Conservation (phyloP, 2,113 vertebrate species). For the Hippoglossus stenolepis region DNA sequence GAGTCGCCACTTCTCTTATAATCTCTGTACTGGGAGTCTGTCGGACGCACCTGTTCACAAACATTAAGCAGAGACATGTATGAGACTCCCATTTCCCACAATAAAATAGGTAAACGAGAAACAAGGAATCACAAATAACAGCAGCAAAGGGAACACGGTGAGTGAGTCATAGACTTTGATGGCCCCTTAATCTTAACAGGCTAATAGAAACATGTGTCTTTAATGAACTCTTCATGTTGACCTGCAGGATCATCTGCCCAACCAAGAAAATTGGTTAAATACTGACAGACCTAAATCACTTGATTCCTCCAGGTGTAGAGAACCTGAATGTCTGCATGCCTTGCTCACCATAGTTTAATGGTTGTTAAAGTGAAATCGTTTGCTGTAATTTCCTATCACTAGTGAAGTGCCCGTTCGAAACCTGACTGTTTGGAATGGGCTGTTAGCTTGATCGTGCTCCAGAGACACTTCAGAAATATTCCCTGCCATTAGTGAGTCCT, state of each 20-base stretch:
- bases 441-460: too few species aligned
- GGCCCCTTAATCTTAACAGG: constrained; percentile 8
- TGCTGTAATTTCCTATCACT: too few species aligned
- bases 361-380: background rate
- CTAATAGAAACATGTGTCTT: constrained; percentile 7
- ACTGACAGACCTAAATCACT: background rate
- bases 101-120: constrained; percentile 34
- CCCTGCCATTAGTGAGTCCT: too few species aligned
- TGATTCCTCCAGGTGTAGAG: background rate
- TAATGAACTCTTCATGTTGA: background rate
- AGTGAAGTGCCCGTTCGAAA: too few species aligned
- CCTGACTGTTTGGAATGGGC: too few species aligned
- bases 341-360: background rate
- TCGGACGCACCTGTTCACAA: constrained; percentile 84
- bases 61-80: constrained; percentile 27
- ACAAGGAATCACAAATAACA: constrained; percentile 6
- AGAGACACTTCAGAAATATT: too few species aligned
- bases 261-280: background rate
- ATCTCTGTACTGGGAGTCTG: constrained; percentile 88
- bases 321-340: background rate
- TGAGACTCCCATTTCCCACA: constrained; percentile 23
- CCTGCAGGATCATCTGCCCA: background rate
- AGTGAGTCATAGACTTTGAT: constrained; percentile 16
- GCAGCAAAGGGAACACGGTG: constrained; percentile 8
- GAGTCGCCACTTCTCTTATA: constrained; percentile 89